Evolutionary conservation across 2,113 vertebrate species (phyloP).

Genomic region (Amphilophus citrinellus): DNA sequence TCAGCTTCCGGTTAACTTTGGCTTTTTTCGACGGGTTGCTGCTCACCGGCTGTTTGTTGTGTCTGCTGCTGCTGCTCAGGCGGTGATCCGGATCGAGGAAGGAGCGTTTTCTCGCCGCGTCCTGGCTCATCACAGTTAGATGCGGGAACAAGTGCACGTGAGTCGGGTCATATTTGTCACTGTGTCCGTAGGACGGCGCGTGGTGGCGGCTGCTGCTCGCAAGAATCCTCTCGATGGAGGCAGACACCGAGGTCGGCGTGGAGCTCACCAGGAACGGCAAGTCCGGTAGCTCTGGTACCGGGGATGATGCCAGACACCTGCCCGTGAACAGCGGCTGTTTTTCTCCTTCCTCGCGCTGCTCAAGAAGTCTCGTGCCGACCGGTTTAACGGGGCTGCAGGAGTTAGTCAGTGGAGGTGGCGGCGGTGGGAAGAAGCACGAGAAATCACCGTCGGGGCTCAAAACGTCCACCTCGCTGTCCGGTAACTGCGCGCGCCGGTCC

Average conservation of each 20-base stretch:
- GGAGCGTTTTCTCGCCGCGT: slow-evolving; percentile 72
- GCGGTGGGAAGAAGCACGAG: slow-evolving; percentile 58
- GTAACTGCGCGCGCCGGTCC: slow-evolving; percentile 67
- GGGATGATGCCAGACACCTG: slow-evolving; percentile 83
- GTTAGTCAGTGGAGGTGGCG: slow-evolving; percentile 12
- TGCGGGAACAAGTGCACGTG: slow-evolving; percentile 66
- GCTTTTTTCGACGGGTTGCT: slow-evolving; percentile 80
- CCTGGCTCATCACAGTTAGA: slow-evolving; percentile 59
- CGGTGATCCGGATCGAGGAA: slow-evolving; percentile 62
- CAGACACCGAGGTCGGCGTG: slow-evolving; percentile 64
- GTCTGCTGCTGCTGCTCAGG: slow-evolving; percentile 27
- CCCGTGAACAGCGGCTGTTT: slow-evolving; percentile 79
- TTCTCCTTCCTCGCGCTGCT: slow-evolving; percentile 23
- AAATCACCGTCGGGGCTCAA: slow-evolving; percentile 47
- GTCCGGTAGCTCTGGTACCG: slow-evolving; percentile 79
- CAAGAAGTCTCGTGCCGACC: slow-evolving; percentile 77
- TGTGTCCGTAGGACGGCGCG: slow-evolving; percentile 36
- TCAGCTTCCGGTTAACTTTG: slow-evolving; percentile 89
- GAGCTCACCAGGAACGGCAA: slow-evolving; percentile 84
- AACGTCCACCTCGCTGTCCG: slow-evolving; percentile 66
- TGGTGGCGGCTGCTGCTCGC: slow-evolving; percentile 49
- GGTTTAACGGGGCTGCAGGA: slow-evolving; percentile 87
- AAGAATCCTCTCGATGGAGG: slow-evolving; percentile 80
- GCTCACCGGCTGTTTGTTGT: slow-evolving; percentile 52
- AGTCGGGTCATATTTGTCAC: slow-evolving; percentile 43